These are phyloP conservation scores for Limnothrissa miodon DNA, from an alignment of 2,113 vertebrate genomes.

Conservation along the genomic window DNA sequence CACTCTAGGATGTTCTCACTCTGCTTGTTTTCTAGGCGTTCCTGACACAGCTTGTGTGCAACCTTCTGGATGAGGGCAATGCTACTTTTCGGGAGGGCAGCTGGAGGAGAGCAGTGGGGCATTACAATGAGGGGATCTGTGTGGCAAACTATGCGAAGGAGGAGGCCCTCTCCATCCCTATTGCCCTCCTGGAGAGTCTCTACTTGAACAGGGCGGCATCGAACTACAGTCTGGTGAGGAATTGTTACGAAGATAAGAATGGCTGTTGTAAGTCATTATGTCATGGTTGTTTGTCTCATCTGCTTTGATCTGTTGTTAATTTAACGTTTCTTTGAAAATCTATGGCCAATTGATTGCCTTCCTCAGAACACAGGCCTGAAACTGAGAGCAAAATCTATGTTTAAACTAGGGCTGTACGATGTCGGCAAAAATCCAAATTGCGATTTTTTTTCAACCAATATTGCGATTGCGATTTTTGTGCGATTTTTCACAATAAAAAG, in stretches of 20 bases:
- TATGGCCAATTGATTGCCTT: background rate
- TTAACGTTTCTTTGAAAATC: background rate
- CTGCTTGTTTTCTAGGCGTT: conserved; percentile 71
- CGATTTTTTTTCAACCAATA: too few species aligned
- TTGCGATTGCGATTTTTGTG: too few species aligned
- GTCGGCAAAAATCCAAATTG: too few species aligned
- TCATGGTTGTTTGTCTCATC: background rate
- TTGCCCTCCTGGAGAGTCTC: conserved; percentile 81
- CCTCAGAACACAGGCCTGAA: background rate
- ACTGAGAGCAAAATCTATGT: too few species aligned
- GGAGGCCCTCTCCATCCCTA: conserved; percentile 76
- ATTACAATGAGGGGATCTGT: conserved; percentile 87
- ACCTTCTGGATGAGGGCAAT: conserved; percentile 89
- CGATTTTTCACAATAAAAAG: too few species aligned
- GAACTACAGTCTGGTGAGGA: conserved; percentile 86
- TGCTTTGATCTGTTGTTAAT: background rate
- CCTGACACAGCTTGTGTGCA: conserved; percentile 83
- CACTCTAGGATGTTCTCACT: background rate
- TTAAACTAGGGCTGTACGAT: too few species aligned
- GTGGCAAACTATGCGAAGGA: conserved; percentile 79
- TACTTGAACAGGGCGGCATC: conserved; percentile 86
- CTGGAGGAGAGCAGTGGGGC: conserved; percentile 74
- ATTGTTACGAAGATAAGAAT: background rate
- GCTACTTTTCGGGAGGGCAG: conserved; percentile 78
- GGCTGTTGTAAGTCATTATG: background rate